Base-by-base conservation (phyloP, 2,888 invertebrate genomes). In the Drosophila borealis region DNA sequence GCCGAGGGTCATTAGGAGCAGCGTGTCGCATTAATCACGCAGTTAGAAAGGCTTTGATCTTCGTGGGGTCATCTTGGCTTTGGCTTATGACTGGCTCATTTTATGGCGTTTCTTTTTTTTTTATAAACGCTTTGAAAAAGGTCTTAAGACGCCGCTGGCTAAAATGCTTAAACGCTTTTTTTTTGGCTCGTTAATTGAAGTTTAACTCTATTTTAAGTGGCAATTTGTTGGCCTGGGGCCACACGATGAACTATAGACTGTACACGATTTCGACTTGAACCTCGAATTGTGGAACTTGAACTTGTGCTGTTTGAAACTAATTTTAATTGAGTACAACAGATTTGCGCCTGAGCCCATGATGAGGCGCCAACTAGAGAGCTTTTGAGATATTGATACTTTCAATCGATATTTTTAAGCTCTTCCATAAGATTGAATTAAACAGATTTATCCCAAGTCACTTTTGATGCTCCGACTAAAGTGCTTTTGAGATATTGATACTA, bases 21-120 rank as follows among this genome's bases (percentile, higher is more conserved):
- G 70, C 79, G 53, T 66, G 57, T 62, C 75, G 60, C 76, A 76
- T 76, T 76, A 76, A 76, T 76, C 76, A 79, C 39, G 13, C 63
- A 59, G 51, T 53, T 77, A 54, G 56, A 68, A 74, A 61, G 74
- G 60, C 50, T 78, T 59, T 25, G 75, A 69, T 74, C 75, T 54
- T 55, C 68, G 14, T 29, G 70, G 62, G 75, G 59, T 76, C 79
- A 76, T 59, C 70, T 36, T 69, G 53, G 71, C 57, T 59, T 19
- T 69, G 56, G 54, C 72, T 67, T 72, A 50, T 59, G 57, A n/a
- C 66, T 66, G 48, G 42, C 55, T 14, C 37, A 61, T 74, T 74
- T 71, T 48, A 45, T 60, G 45, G 36, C 56, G 25, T 48, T 17
- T 11, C 25, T 37, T 46, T 60, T 46, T 46, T 10, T 44, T 21